Evolutionary conservation across 2,888 invertebrate species (phyloP), one percentile per base, ranked within the genome.

Genomic region (Noctua janthe): DNA sequence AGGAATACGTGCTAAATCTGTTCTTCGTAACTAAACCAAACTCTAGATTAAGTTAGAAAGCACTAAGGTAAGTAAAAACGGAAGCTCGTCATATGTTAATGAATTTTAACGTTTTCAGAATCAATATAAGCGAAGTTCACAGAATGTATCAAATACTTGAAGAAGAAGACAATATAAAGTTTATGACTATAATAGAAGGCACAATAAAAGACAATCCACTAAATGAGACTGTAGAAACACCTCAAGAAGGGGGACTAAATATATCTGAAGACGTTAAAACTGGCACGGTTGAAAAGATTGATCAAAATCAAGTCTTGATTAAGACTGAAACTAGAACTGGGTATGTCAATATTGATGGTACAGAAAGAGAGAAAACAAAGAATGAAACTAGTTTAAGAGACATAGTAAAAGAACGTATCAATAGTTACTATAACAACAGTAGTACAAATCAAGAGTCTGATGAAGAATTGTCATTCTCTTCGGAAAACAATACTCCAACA

Each of bases 111-210:
- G 10, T 39, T 95, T 94, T 13, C 93, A 97, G 97, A 67, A 94
- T 97, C 81, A 97, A 97, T 85, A 94, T 97, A 82, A 96, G 96
- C 70, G 97, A 97, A 92, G 95, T 97, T 29, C 95, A 97, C 82
- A 94, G 95, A 91, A 93, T 97, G 82, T 97, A 96, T 87, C 94
- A 97, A 92, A 94, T 97, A 78, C 91, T 97, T 56, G 97, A 97
- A 90, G 97, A 97, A 87, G 96, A 97, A 89, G 97, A 97, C 69
- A 96, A 96, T 74, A 95, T 97, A 49, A 93, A 95, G 77, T 95
- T 97, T 74, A 95, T 96, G 96, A 94, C 94, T 10, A 94, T 96
- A 92, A 93, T 97, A 67, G 96, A 96, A 71, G 94, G 92, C 1
- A 88, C 94, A 8, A 83, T 91, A 51, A 91, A 91, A 71, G 91